A percentile compares a stretch with the other conserved stretches of the same genome.
phyloP scores from a whole-genome alignment of 2,888 invertebrate species.

The Noctua comes region DNA sequence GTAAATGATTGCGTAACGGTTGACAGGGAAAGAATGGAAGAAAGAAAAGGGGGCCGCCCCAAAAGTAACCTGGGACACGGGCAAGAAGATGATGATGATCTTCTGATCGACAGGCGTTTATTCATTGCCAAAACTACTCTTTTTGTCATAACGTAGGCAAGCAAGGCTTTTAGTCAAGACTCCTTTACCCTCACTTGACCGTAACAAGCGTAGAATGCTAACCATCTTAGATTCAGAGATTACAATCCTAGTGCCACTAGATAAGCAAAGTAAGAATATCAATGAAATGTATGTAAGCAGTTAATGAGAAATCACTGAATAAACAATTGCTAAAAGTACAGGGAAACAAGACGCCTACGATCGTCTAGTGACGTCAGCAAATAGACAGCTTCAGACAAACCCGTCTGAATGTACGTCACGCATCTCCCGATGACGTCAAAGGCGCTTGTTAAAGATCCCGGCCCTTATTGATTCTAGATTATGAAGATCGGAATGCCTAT shows the following conservation, averaged over 20 bases:
- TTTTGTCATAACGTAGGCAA: neutral
- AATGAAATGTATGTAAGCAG: neutral
- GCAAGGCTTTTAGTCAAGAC: neutral
- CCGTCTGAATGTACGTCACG: conserved; percentile 50
- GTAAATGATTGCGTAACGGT: no score
- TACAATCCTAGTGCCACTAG: neutral
- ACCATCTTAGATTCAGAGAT: neutral
- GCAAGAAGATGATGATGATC: no score
- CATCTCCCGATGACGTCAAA: conserved; percentile 55
- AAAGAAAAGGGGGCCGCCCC: no score
- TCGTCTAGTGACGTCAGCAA: conserved; percentile 46
- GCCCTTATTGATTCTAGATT: conserved; percentile 20
- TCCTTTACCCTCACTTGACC: neutral
- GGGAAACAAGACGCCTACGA: conserved; percentile 44
- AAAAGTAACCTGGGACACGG: no score
- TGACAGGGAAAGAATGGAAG: no score
- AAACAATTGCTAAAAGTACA: neutral
- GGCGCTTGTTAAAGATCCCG: conserved; percentile 12
- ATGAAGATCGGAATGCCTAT: neutral
- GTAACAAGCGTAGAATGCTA: neutral
- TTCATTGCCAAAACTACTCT: neutral
- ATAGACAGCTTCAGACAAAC: conserved; percentile 17
- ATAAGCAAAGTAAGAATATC: conserved; percentile 3
- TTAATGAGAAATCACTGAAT: neutral
- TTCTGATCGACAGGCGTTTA: neutral